Evolutionary conservation across 2,113 vertebrate genomes (phyloP).

Genomic region (Gavialis gangeticus): DNA sequence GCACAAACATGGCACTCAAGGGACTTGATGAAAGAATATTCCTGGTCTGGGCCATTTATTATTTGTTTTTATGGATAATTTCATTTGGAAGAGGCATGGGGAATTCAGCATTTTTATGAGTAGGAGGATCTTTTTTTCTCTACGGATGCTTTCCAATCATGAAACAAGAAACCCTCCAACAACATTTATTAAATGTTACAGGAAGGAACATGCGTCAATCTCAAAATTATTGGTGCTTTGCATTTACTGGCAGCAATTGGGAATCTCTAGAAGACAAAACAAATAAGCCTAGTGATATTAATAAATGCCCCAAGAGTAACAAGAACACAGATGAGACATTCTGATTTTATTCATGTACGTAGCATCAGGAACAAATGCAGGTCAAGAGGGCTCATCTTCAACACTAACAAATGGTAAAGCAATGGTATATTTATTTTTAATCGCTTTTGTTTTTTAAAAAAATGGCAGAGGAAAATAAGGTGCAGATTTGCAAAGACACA

Average conservation of each 20-base stretch:
- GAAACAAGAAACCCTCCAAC: neutral
- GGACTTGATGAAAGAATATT: neutral
- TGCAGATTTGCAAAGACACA: neutral
- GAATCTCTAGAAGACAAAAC: constrained; percentile 9
- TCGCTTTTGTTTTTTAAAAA: neutral
- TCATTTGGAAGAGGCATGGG: neutral
- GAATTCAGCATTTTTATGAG: neutral
- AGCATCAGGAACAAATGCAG: neutral
- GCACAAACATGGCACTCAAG: rapidly evolving
- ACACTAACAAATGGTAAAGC: neutral
- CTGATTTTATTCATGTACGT: neutral
- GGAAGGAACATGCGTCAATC: neutral
- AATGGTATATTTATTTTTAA: neutral
- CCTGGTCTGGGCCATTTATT: neutral
- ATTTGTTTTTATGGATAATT: neutral
- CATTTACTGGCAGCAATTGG: neutral
- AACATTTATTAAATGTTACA: neutral
- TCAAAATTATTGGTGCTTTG: neutral
- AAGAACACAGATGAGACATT: constrained; percentile 24
- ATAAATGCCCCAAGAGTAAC: neutral
- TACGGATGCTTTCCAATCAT: neutral
- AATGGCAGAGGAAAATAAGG: neutral
- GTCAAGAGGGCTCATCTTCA: constrained; percentile 7
- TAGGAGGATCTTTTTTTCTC: neutral
- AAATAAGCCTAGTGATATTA: neutral